These are phyloP conservation scores for Agonopterix arenella DNA, from an alignment of 2,888 invertebrate genomes.

Conservation along the genomic window DNA sequence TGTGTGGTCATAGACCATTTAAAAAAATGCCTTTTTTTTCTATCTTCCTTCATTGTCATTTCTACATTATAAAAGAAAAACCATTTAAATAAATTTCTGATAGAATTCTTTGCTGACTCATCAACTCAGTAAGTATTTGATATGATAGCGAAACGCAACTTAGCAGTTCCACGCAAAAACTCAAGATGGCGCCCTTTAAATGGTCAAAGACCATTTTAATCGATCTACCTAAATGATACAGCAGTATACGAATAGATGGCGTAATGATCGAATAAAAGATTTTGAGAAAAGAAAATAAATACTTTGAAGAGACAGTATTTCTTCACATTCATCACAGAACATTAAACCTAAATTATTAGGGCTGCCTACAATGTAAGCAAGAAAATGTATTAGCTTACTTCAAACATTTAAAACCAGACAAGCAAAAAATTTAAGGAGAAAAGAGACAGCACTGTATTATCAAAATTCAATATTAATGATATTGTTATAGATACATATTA, in stretches of 20 bases:
- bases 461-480: too few relatives aligned
- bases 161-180: constrained; percentile 2
- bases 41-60: neutral
- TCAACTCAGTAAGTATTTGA: too few relatives aligned
- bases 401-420: constrained; percentile 8
- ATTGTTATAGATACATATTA: too few relatives aligned
- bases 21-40: neutral
- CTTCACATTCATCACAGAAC: too few relatives aligned
- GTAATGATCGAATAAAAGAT: too few relatives aligned
- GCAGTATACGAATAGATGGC: too few relatives aligned
- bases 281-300: too few relatives aligned
- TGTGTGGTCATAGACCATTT: neutral
- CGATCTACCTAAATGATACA: neutral
- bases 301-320: too few relatives aligned
- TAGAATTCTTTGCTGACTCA: too few relatives aligned
- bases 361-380: neutral
- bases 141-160: neutral
- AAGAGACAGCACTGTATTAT: too few relatives aligned
- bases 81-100: too few relatives aligned
- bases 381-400: constrained; percentile 1
- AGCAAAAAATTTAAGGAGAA: too few relatives aligned
- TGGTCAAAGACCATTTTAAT: constrained; percentile 29
- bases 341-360: neutral
- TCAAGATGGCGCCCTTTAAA: constrained; percentile 31
- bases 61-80: neutral